Evolutionary conservation across 2,797 vertebrate genomes (phyloP).

Genomic region (Hemitrygon akajei): DNA sequence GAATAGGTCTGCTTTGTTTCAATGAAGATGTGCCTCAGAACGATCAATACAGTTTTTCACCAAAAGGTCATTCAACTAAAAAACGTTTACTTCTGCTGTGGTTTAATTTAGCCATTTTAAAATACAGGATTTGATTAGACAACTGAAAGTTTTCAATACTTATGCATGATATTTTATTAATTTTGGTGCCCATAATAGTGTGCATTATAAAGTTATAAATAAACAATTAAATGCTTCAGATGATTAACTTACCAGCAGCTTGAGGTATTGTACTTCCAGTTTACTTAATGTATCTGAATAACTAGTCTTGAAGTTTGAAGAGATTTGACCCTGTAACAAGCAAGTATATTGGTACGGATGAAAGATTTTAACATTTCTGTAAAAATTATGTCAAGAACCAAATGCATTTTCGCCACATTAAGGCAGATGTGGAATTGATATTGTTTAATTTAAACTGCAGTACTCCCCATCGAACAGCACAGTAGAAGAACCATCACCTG

Average conservation of each 20-base stretch:
- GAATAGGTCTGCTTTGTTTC: not conserved
- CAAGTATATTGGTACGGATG: not conserved
- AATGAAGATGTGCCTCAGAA: not conserved
- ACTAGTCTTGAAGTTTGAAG: slow-evolving; percentile 78
- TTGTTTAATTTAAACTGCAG: no score
- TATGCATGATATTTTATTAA: not conserved
- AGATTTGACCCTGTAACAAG: slow-evolving; percentile 71
- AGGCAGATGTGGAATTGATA: not conserved
- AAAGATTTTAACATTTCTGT: not conserved
- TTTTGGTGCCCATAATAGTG: not conserved
- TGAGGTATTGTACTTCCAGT: slow-evolving; percentile 92
- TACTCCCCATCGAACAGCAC: no score
- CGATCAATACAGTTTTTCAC: not conserved
- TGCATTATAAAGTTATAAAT: not conserved
- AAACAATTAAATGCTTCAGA: not conserved
- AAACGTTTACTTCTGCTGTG: not conserved
- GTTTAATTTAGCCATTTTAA: slow-evolving; percentile 10
- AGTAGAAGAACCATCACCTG: no score
- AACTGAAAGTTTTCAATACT: not conserved
- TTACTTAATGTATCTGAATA: slow-evolving; percentile 86
- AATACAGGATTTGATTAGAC: not conserved
- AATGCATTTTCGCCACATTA: not conserved
- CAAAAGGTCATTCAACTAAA: not conserved
- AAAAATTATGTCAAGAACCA: not conserved
- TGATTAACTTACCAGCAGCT: slow-evolving; percentile 75